Percentiles rank a stretch among this genome's conserved stretches.
These are phyloP conservation scores for Diabrotica balteata DNA, from an alignment of 2,888 invertebrate genomes.

Conservation along the genomic window DNA sequence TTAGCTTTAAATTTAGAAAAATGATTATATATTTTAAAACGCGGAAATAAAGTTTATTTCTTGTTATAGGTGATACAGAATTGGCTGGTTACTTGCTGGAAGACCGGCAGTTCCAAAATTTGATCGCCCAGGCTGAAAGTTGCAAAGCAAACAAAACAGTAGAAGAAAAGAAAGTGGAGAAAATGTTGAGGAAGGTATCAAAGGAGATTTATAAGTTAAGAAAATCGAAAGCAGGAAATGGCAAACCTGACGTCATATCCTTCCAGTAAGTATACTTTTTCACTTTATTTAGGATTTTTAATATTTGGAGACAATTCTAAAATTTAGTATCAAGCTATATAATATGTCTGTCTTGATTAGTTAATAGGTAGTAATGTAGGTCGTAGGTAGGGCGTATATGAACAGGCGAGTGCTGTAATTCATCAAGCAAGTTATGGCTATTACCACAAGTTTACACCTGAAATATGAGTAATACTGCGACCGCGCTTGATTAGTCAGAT, in stretches of 20 bases:
- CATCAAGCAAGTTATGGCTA: no score
- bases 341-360: no score
- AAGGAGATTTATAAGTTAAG: conserved; percentile 90
- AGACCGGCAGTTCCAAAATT: conserved; percentile 83
- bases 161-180: conserved; percentile 76
- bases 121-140: conserved; percentile 68
- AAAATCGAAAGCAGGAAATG: conserved; percentile 84
- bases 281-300: conserved; percentile 7
- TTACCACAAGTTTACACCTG: no score
- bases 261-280: conserved; percentile 76
- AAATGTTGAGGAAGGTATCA: conserved; percentile 85
- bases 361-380: no score
- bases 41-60: neutral
- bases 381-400: no score
- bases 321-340: no score
- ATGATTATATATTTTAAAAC: no score
- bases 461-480: no score
- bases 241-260: conserved; percentile 89
- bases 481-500: no score
- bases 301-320: no score
- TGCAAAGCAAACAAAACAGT: conserved; percentile 64
- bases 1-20: no score
- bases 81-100: conserved; percentile 87
- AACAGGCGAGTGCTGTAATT: no score
- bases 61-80: conserved; percentile 72